Evolutionary conservation across 1,140 invertebrate genomes (phyloP).

Genomic region (Vollenhovia emeryi): DNA sequence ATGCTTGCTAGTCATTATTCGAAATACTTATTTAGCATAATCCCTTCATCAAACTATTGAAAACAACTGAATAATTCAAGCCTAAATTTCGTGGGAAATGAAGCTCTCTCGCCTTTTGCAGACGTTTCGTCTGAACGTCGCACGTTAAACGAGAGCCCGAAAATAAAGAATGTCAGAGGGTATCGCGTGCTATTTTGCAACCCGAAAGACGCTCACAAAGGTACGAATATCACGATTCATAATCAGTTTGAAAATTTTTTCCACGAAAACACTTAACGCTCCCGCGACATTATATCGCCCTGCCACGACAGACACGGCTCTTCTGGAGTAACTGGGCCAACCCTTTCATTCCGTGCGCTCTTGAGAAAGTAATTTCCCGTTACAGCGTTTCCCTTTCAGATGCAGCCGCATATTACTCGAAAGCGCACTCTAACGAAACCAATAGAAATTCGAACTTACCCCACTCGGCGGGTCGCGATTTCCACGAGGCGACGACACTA

Average conservation of each 20-base stretch:
- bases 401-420: constrained; percentile 39
- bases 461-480: constrained; percentile 27
- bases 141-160: neutral
- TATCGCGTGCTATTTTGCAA: too few relatives aligned
- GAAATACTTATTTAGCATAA: neutral
- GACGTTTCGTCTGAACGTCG: neutral
- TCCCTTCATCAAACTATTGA: neutral
- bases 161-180: neutral
- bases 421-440: constrained; percentile 50
- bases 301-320: neutral
- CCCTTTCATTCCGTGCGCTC: constrained; percentile 16
- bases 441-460: constrained; percentile 62
- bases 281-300: too few relatives aligned
- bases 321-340: neutral
- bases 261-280: neutral
- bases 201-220: too few relatives aligned
- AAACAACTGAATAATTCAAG: neutral
- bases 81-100: neutral
- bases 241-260: neutral
- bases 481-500: constrained; percentile 31
- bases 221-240: too few relatives aligned
- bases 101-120: neutral
- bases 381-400: constrained; percentile 52
- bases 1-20: neutral
- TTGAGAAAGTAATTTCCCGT: constrained; percentile 36